Evolutionary conservation across 2,888 invertebrate species (phyloP).

Genomic region (Acanthacorydalis orientalis): DNA sequence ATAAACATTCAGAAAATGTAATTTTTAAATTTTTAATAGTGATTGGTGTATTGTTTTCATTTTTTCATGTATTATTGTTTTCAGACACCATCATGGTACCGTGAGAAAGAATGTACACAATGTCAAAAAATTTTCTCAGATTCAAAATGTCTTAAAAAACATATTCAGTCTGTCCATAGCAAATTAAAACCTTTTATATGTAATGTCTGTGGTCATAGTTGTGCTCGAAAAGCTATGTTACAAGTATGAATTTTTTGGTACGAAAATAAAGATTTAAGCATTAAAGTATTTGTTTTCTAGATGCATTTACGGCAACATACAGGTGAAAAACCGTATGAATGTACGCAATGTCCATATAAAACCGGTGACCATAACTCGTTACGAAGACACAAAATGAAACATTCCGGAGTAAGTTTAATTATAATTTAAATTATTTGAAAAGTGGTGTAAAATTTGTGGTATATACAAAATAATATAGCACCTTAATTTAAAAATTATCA

Average conservation of each 20-base stretch:
- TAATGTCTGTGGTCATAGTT: constrained; percentile 54
- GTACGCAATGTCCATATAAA: constrained; percentile 47
- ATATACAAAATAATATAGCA: neutral
- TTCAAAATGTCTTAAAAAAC: constrained; percentile 47
- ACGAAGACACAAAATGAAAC: constrained; percentile 44
- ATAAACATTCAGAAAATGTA: constrained; percentile 13
- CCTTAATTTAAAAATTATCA: constrained; percentile 10
- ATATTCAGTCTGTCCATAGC: constrained; percentile 54
- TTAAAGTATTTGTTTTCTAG: constrained; percentile 17
- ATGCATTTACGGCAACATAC: constrained; percentile 61
- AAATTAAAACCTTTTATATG: constrained; percentile 58
- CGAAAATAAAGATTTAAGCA: constrained; percentile 3
- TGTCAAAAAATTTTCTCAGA: constrained; percentile 52
- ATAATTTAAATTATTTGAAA: neutral
- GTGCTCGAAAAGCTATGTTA: constrained; percentile 52
- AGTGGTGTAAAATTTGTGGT: too few species aligned
- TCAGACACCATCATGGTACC: constrained; percentile 29
- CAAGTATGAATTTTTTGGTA: constrained; percentile 14
- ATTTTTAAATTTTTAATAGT: neutral
- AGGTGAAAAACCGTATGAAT: constrained; percentile 59
- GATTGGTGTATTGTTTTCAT: neutral
- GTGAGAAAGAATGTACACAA: constrained; percentile 46
- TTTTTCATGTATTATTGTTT: constrained; percentile 6
- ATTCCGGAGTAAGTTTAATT: constrained; percentile 28
- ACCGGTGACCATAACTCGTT: constrained; percentile 64